Evolutionary conservation across 2,888 invertebrate genomes (phyloP), one percentile per base, ranked within the genome.

Genomic region (Pocota personata): DNA sequence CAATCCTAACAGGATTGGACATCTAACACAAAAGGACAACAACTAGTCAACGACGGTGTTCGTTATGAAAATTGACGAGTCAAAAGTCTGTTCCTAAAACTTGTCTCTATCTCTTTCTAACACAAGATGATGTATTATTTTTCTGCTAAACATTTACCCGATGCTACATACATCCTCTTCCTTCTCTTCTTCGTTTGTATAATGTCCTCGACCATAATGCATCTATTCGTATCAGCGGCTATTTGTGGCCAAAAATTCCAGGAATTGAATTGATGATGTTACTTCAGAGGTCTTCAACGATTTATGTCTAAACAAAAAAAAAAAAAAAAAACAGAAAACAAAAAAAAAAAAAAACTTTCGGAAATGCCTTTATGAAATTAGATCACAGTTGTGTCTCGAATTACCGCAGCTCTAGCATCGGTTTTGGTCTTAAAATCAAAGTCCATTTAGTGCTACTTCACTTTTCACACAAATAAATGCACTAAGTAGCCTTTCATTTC

Each of bases 251-350:
- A 79, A 87, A 73, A 89, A 89, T 91, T 91, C 91, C 89, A 88
- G 89, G 91, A 91, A 91, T 90, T 89, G 89, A 91, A 91, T 90
- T 90, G 91, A 91, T 73, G 73, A 73, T 73, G 73, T 62, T 67
- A 67, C 67, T 52, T 67, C n/a, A 14, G 24, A 48, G 37, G 35
- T 52, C 14, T 37, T 16, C 32, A 57, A 30, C 35, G 19, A 32
- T 19, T 43, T 4, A 10, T 48, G 48, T 21, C 21, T 21, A 57
- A 57, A 48, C 6, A 30, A 19, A 48, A 55, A 35, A 66, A 55
- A 55, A 12, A 55, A 24, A 50, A 66, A 10, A 16, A n/a, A 27
- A 14, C n/a, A n/a, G n/a, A 46, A 52, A 19, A 50, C 16, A 8
- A 30, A 8, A 24, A 35, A 27, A 48, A 37, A 14, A 10, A 43